phyloP scores from a whole-genome alignment of 2,113 vertebrate genomes.

The Hemichromis elongatus region DNA sequence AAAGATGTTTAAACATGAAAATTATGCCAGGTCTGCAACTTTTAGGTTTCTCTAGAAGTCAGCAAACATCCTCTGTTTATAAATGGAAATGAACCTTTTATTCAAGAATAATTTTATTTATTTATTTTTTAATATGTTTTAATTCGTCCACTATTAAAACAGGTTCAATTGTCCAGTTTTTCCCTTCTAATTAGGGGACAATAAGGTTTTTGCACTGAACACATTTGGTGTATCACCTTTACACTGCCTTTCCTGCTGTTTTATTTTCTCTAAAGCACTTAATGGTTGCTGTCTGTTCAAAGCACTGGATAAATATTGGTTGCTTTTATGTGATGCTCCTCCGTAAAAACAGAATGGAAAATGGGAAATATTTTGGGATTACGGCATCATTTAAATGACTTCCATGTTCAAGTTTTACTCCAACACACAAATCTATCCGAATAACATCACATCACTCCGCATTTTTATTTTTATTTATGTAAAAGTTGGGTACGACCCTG shows the following conservation, averaged over 20 bases:
- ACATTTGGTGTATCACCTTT: neutral
- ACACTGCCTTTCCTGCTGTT: neutral
- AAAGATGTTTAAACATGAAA: neutral
- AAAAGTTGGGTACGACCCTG: neutral
- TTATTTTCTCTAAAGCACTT: neutral
- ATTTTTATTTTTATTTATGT: neutral
- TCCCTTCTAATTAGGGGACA: neutral
- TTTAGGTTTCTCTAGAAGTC: neutral
- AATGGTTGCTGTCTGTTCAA: neutral
- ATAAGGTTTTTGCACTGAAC: neutral
- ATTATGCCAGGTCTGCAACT: neutral
- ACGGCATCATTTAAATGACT: neutral
- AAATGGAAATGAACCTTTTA: neutral
- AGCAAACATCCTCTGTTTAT: neutral
- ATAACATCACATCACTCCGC: too few species aligned
- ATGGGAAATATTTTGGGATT: neutral
- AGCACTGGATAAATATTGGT: fast-evolving
- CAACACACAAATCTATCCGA: neutral
- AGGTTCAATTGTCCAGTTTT: neutral
- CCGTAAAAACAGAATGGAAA: neutral
- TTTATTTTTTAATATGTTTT: neutral
- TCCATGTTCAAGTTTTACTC: neutral
- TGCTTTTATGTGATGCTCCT: neutral
- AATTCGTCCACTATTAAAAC: neutral
- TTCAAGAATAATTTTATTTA: neutral